Conservation (phyloP, 2,888 invertebrate species). For the Rugalucina vietnamica region DNA sequence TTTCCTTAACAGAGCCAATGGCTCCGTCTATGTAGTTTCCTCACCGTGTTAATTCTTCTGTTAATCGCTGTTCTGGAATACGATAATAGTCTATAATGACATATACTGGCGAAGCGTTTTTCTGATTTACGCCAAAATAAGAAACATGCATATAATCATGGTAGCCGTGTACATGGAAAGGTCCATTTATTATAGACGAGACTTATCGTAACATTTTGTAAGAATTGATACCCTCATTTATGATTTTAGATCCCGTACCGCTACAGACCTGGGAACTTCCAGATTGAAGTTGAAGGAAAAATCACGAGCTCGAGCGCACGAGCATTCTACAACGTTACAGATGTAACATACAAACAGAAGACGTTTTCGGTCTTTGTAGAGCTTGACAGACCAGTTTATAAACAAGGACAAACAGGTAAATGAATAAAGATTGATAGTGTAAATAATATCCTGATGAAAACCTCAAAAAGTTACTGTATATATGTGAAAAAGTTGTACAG, state of each 20-base stretch:
- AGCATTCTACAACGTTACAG: not conserved
- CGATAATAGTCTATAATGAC: not conserved
- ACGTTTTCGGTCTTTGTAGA: not conserved
- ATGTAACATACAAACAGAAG: not conserved
- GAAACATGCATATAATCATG: not conserved
- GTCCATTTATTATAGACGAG: too few relatives aligned
- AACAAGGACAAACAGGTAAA: conserved; percentile 9
- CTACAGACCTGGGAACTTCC: not conserved
- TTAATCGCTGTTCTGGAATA: too few relatives aligned
- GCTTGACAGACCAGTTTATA: not conserved
- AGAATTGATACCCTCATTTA: not conserved
- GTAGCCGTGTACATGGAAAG: too few relatives aligned
- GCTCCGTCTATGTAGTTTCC: too few relatives aligned
- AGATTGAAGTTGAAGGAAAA: not conserved
- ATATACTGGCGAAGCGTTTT: not conserved
- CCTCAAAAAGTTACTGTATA: too few relatives aligned
- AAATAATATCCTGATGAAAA: too few relatives aligned
- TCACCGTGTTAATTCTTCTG: too few relatives aligned
- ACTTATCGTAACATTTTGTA: not conserved
- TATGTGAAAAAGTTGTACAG: too few relatives aligned
- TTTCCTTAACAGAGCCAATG: too few relatives aligned
- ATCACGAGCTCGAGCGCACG: not conserved
- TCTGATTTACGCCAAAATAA: not conserved
- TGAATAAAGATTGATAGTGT: too few relatives aligned
- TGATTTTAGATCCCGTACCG: not conserved